Evolutionary conservation across 2,113 vertebrate genomes (phyloP).

Genomic region (Barnardius zonarius): DNA sequence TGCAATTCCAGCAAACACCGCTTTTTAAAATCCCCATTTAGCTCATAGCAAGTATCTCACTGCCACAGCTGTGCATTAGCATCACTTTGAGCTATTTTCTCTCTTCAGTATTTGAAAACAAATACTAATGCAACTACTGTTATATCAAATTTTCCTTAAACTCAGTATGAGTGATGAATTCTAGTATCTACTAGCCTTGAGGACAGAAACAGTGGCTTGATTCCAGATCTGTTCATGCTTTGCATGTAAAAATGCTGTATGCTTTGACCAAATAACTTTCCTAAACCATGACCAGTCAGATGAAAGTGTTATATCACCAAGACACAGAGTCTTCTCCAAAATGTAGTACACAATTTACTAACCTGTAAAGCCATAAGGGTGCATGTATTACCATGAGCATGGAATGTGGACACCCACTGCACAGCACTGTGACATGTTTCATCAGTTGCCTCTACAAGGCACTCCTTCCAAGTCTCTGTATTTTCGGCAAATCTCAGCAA

Average conservation of each 20-base stretch:
- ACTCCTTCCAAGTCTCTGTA: constrained; percentile 69
- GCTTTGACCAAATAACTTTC: neutral
- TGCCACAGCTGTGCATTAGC: neutral
- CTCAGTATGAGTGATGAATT: neutral
- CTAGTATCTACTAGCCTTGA: neutral
- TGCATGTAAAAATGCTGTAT: neutral
- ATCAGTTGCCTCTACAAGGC: constrained; percentile 74
- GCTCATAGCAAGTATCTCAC: neutral
- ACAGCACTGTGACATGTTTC: constrained; percentile 72
- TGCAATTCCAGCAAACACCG: neutral
- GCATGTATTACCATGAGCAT: constrained; percentile 73
- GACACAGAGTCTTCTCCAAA: neutral
- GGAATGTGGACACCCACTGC: constrained; percentile 74
- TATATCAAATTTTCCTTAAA: neutral
- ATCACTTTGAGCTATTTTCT: neutral
- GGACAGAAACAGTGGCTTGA: neutral
- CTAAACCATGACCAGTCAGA: neutral
- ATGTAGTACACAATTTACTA: neutral
- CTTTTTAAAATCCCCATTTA: neutral
- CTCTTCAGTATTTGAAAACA: neutral
- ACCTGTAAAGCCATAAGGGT: constrained; percentile 80
- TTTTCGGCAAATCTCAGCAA: constrained; percentile 77
- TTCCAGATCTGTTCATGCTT: neutral
- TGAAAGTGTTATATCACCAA: neutral
- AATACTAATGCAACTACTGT: neutral